phyloP scores from a whole-genome alignment of 2,888 invertebrate genomes.

The Catocala fraxini region DNA sequence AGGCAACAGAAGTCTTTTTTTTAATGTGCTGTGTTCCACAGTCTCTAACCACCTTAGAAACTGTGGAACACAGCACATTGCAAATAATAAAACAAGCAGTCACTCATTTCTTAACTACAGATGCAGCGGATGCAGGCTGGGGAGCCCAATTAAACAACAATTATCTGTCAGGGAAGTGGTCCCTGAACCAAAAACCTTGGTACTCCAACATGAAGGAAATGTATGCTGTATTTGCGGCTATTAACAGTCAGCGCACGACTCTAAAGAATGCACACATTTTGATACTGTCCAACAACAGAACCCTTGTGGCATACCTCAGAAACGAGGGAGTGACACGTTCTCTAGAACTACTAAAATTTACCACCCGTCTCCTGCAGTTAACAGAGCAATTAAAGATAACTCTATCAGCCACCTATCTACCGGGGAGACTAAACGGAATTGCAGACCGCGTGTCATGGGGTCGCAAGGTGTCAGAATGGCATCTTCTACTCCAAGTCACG shows the following conservation, averaged over 20 bases:
- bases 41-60: too few relatives aligned
- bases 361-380: too few relatives aligned
- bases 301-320: background rate
- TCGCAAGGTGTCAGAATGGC: too few relatives aligned
- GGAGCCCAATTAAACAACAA: conserved; percentile 15
- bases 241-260: background rate
- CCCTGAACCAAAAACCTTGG: conserved; percentile 13
- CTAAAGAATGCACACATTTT: conserved; percentile 11
- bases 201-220: conserved; percentile 25
- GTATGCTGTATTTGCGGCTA: conserved; percentile 15
- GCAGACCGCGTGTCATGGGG: too few relatives aligned
- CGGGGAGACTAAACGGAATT: too few relatives aligned
- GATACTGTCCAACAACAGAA: conserved; percentile 29
- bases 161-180: conserved; percentile 14
- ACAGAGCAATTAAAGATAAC: too few relatives aligned
- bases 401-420: too few relatives aligned
- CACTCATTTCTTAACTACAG: conserved; percentile 11
- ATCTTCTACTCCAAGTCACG: too few relatives aligned
- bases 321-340: conserved; percentile 13
- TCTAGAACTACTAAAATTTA: too few relatives aligned
- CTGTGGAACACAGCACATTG: background rate
- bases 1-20: too few relatives aligned
- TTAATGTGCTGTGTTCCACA: too few relatives aligned
- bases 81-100: background rate
- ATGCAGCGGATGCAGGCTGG: conserved; percentile 16